Conservation (phyloP, 2,888 invertebrate species). For the Teleiodes luculella region DNA sequence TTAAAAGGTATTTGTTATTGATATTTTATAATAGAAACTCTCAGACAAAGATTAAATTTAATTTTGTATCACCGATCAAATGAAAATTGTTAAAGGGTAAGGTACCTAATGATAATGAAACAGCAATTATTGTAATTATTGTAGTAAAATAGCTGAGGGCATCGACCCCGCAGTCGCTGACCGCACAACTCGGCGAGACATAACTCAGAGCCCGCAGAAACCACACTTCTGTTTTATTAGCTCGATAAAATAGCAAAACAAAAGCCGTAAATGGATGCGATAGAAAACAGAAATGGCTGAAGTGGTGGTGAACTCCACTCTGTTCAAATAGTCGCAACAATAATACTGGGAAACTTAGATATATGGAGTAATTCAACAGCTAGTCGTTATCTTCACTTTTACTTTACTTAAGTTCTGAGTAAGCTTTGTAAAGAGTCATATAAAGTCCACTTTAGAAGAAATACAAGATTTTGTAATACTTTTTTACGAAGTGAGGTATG, state of each 20-base stretch:
- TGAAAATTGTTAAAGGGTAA: background rate
- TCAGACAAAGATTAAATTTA: too few relatives aligned
- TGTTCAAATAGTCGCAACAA: background rate
- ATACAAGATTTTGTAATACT: too few relatives aligned
- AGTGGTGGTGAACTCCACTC: background rate
- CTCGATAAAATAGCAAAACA: slow-evolving; percentile 8
- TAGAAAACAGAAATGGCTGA: background rate
- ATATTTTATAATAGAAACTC: too few relatives aligned
- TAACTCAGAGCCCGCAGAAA: slow-evolving; percentile 8
- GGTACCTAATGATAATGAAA: background rate
- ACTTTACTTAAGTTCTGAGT: too few relatives aligned
- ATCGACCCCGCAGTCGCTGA: background rate
- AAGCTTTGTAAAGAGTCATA: too few relatives aligned
- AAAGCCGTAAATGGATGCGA: slow-evolving; percentile 3
- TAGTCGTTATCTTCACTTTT: too few relatives aligned
- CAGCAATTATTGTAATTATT: background rate
- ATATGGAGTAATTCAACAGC: too few relatives aligned
- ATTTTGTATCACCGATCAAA: too few relatives aligned
- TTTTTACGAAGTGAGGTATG: too few relatives aligned
- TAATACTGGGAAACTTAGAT: too few relatives aligned
- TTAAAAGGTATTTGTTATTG: too few relatives aligned
- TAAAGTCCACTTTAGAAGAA: too few relatives aligned
- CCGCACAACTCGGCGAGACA: background rate
- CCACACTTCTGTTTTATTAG: slow-evolving; percentile 7
- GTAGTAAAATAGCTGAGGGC: background rate